Conservation (phyloP, 2,797 vertebrate genomes). For the Florisuga fusca region DNA sequence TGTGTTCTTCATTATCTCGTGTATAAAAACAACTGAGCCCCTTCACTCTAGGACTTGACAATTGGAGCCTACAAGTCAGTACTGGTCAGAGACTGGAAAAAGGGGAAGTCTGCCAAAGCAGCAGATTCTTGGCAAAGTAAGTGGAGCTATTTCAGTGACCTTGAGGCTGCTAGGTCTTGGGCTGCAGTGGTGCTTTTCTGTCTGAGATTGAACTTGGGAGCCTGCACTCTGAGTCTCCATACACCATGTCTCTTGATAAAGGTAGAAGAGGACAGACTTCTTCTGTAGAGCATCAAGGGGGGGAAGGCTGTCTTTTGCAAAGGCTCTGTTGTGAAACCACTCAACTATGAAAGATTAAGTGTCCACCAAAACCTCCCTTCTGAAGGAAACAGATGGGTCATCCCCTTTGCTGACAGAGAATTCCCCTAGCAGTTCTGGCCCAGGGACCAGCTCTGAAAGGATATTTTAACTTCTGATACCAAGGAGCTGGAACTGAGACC, state of each 20-base stretch:
- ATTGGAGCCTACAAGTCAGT: background rate
- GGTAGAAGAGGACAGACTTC: background rate
- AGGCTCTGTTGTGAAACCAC: background rate
- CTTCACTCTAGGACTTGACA: background rate
- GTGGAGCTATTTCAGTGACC: background rate
- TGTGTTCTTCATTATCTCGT: rapidly evolving
- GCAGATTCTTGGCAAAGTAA: background rate
- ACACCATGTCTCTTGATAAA: background rate
- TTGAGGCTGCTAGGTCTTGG: background rate
- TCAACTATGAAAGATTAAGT: background rate
- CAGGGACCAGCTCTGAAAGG: background rate
- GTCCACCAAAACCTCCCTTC: background rate
- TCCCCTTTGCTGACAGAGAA: background rate
- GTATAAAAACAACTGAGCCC: background rate
- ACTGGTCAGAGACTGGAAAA: rapidly evolving
- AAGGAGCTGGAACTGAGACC: background rate
- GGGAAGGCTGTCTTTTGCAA: background rate
- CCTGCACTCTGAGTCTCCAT: background rate
- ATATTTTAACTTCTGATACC: background rate
- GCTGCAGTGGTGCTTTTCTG: background rate
- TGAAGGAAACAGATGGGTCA: background rate
- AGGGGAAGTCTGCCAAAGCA: background rate
- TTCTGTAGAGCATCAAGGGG: background rate
- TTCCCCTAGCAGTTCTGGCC: background rate
- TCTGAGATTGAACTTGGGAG: background rate